These are phyloP conservation scores for Zingel zingel DNA, from an alignment of 2,113 vertebrate species.

Conservation along the genomic window DNA sequence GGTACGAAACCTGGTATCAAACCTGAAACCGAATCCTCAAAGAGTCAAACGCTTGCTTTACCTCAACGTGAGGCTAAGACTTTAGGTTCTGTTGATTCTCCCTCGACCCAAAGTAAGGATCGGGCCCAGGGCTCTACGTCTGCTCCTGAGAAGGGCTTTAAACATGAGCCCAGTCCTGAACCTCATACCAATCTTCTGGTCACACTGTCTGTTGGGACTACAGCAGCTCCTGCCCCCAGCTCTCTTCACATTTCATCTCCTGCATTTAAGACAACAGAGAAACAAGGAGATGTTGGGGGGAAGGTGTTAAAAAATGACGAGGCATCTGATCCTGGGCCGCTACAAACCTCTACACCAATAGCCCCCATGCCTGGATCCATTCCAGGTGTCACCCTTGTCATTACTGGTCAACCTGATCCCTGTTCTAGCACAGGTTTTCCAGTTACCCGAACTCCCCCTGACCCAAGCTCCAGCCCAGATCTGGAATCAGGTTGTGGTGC, in stretches of 20 bases:
- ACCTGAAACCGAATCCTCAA: not conserved
- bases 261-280: not conserved
- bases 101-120: slow-evolving; percentile 11
- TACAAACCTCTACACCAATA: slow-evolving; percentile 73
- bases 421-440: slow-evolving; percentile 16
- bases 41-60: not conserved
- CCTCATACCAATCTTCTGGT: rapidly evolving
- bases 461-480: slow-evolving; percentile 43
- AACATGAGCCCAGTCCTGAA: slow-evolving; percentile 9
- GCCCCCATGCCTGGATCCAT: slow-evolving; percentile 19
- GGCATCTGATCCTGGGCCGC: slow-evolving; percentile 43
- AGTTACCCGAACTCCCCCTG: slow-evolving; percentile 36
- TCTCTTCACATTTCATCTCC: slow-evolving; percentile 38
- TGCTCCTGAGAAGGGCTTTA: not conserved
- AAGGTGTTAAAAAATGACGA: slow-evolving; percentile 9
- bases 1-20: slow-evolving; percentile 27
- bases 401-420: not conserved
- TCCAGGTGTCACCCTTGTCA: slow-evolving; percentile 5
- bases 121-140: not conserved
- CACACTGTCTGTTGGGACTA: not conserved
- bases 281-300: not conserved
- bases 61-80: not conserved
- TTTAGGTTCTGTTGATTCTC: slow-evolving; percentile 10
- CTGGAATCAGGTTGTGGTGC: slow-evolving; percentile 21
- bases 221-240: slow-evolving; percentile 4